These are phyloP conservation scores for Leptobrachium leishanense DNA, from an alignment of 2,113 vertebrate species.

Conservation along the genomic window DNA sequence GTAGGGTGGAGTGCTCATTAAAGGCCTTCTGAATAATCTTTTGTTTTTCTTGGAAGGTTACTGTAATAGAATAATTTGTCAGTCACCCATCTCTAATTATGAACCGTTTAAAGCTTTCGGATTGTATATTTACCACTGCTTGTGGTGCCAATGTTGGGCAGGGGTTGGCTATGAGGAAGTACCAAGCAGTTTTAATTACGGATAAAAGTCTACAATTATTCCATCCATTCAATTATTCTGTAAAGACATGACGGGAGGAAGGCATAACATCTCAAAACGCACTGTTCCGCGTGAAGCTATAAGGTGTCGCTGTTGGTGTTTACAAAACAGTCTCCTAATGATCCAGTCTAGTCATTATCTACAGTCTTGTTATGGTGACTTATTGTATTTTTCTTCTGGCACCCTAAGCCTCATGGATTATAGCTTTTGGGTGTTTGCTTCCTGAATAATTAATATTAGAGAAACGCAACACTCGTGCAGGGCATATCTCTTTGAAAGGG, in stretches of 20 bases:
- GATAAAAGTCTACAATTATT: conserved; percentile 26
- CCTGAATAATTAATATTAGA: too few relatives aligned
- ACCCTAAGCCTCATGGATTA: not conserved
- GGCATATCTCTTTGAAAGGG: too few relatives aligned
- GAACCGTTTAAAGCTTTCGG: conserved; percentile 11
- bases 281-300: not conserved
- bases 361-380: not conserved
- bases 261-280: not conserved
- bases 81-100: conserved; percentile 22
- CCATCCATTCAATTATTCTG: conserved; percentile 20
- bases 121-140: conserved; percentile 29
- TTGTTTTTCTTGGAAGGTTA: conserved; percentile 27
- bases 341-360: not conserved
- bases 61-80: conserved; percentile 38
- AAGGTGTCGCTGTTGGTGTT: not conserved
- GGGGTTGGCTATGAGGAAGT: conserved; percentile 22
- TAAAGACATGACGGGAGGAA: conserved; percentile 4
- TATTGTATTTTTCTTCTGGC: not conserved
- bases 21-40: conserved; percentile 2
- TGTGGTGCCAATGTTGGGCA: not conserved
- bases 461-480: too few relatives aligned
- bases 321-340: not conserved
- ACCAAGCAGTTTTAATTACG: conserved; percentile 33
- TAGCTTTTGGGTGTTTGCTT: too few relatives aligned
- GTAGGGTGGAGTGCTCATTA: not conserved